Conservation (phyloP, 2,113 vertebrate genomes). For the Abramis brama region DNA sequence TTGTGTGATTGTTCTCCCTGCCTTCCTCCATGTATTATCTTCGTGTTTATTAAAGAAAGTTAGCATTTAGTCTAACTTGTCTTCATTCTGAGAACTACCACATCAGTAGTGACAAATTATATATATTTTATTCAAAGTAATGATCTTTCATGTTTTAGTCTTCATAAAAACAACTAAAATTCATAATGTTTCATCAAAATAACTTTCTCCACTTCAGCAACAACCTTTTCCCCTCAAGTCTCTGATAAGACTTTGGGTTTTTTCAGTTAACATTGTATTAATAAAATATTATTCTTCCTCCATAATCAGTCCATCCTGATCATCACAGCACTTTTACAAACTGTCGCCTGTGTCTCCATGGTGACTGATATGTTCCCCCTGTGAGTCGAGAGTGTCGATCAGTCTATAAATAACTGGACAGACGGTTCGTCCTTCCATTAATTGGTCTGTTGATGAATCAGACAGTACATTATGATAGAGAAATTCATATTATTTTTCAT, state of each 20-base stretch:
- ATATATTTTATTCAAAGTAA: too few species aligned
- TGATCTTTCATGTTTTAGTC: too few species aligned
- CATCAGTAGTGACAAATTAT: too few species aligned
- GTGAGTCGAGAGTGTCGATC: neutral
- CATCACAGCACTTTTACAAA: neutral
- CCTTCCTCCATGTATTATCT: too few species aligned
- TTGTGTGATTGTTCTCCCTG: too few species aligned
- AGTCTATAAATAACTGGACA: constrained; percentile 23
- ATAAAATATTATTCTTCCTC: neutral
- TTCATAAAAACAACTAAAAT: too few species aligned
- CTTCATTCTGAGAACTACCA: too few species aligned
- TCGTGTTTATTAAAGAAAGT: too few species aligned
- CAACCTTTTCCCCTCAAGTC: neutral
- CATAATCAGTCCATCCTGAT: neutral
- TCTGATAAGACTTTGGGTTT: neutral
- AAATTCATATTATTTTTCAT: too few species aligned
- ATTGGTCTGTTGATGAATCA: neutral
- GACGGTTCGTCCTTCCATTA: neutral
- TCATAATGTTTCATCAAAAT: neutral
- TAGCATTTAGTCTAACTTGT: too few species aligned
- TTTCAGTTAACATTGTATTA: neutral
- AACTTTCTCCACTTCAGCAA: neutral
- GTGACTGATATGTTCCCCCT: neutral
- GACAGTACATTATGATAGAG: neutral
- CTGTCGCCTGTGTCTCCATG: neutral